phyloP scores from a whole-genome alignment of 2,113 vertebrate species.

The Petaurus breviceps region DNA sequence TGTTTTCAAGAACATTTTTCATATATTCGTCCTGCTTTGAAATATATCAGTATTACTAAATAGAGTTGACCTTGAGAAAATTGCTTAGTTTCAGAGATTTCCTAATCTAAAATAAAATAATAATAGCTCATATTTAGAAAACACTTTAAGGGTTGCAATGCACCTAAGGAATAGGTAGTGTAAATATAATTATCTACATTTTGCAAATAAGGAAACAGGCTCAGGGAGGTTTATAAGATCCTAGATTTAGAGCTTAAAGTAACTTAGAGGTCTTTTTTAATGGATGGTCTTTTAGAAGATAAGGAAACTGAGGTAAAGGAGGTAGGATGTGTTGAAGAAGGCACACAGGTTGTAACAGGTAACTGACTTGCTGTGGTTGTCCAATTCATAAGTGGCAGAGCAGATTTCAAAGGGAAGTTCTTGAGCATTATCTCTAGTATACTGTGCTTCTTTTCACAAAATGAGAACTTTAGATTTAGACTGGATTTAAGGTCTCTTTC shows the following conservation, averaged over 20 bases:
- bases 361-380: not conserved
- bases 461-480: not conserved
- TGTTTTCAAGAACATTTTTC: not conserved
- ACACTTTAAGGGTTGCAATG: not conserved
- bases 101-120: not conserved
- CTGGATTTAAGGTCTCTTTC: not conserved
- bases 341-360: not conserved
- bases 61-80: not conserved
- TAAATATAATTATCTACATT: not conserved
- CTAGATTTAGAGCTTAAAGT: not conserved
- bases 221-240: not conserved
- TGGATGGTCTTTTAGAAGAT: not conserved
- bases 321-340: not conserved
- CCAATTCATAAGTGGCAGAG: not conserved
- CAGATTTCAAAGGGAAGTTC: not conserved
- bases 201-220: not conserved
- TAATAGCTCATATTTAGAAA: not conserved
- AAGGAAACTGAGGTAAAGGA: not conserved
- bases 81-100: not conserved
- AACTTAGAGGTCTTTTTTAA: not conserved
- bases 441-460: not conserved
- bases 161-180: not conserved
- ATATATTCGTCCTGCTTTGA: not conserved
- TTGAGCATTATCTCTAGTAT: not conserved
- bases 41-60: slow-evolving; percentile 14